Percentiles rank a stretch among this genome's conserved stretches.
Conservation (phyloP, 2,888 invertebrate genomes). For the Rhingia rostrata region DNA sequence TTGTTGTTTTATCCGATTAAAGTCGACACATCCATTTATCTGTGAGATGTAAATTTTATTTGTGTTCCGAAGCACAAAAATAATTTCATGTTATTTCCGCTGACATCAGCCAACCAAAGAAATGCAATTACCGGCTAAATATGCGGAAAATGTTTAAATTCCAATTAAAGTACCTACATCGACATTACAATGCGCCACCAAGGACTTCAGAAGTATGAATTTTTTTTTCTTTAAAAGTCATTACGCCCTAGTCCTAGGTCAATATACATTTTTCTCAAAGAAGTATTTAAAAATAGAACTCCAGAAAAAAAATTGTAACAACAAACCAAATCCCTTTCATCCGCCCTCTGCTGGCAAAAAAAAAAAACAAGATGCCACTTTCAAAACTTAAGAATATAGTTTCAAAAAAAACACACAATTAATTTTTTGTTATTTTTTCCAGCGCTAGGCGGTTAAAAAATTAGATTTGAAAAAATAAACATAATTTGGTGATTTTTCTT, state of each 20-base stretch:
- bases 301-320: constrained; percentile 41
- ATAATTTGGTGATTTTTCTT: constrained; percentile 34
- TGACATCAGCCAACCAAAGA: constrained; percentile 26
- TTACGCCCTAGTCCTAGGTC: constrained; percentile 67
- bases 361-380: constrained; percentile 15
- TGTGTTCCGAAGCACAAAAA: constrained; percentile 14
- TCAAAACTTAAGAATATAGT: constrained; percentile 31
- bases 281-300: constrained; percentile 42
- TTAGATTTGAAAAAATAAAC: constrained; percentile 53
- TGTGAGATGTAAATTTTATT: constrained; percentile 32
- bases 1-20: constrained; percentile 6
- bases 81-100: constrained; percentile 32
- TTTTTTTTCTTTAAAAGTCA: constrained; percentile 53
- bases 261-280: constrained; percentile 50
- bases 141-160: constrained; percentile 22
- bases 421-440: constrained; percentile 58
- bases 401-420: constrained; percentile 31
- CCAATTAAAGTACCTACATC: not conserved
- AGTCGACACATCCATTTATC: constrained; percentile 32
- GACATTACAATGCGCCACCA: constrained; percentile 1
- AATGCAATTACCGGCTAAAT: constrained; percentile 17
- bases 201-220: constrained; percentile 48
- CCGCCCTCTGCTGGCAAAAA: constrained; percentile 3
- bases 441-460: constrained; percentile 27
- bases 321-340: constrained; percentile 17